These are phyloP conservation scores for Pelobates cultripes DNA, from an alignment of 2,797 vertebrate genomes.

Conservation along the genomic window DNA sequence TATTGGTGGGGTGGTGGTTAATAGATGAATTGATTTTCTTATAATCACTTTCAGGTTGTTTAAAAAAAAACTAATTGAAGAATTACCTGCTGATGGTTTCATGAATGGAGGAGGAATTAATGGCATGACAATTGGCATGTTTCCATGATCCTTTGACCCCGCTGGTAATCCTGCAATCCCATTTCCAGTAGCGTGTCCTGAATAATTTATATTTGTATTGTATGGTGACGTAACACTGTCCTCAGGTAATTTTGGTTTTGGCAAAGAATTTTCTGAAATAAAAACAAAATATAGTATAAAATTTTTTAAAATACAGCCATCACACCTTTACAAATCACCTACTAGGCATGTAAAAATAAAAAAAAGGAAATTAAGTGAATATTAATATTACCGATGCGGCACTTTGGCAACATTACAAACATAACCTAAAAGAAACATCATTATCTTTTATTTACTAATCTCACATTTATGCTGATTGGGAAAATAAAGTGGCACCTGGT, in stretches of 20 bases:
- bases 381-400: too few relatives aligned
- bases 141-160: slow-evolving; percentile 91
- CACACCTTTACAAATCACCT: too few relatives aligned
- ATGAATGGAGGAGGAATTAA: slow-evolving; percentile 96
- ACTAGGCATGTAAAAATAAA: too few relatives aligned
- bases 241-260: slow-evolving; percentile 90
- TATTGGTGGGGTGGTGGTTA: too few relatives aligned
- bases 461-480: not conserved
- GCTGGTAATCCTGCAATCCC: slow-evolving; percentile 87
- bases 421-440: too few relatives aligned
- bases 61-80: not conserved
- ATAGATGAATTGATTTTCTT: too few relatives aligned
- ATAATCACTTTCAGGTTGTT: not conserved
- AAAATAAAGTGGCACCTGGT: not conserved
- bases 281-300: slow-evolving; percentile 61
- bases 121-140: slow-evolving; percentile 92
- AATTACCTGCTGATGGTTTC: slow-evolving; percentile 95
- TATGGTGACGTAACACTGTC: slow-evolving; percentile 87
- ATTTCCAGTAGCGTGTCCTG: slow-evolving; percentile 87
- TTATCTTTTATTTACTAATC: not conserved
- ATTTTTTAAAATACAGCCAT: not conserved
- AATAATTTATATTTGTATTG: slow-evolving; percentile 88
- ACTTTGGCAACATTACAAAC: too few relatives aligned
- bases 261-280: slow-evolving; percentile 95
- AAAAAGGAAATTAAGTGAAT: too few relatives aligned